Evolutionary conservation across 2,888 invertebrate species (phyloP).

Genomic region (Drosophila kuntzei): DNA sequence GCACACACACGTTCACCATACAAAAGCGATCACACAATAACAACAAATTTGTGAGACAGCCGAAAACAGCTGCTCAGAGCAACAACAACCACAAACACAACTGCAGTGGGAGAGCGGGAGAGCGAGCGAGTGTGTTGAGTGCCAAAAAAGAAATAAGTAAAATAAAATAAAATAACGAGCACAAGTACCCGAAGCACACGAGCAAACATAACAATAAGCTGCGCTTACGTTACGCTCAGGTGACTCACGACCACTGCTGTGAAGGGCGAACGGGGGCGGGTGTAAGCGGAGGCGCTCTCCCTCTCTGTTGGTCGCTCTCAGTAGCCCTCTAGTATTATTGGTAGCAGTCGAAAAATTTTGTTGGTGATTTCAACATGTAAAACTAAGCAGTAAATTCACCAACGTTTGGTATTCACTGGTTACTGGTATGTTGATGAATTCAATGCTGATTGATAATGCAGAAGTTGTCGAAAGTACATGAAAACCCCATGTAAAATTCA

Average conservation of each 20-base stretch:
- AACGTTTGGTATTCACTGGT: too few relatives aligned
- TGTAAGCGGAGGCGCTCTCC: constrained; percentile 37
- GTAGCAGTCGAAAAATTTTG: too few relatives aligned
- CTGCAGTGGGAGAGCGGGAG: constrained; percentile 29
- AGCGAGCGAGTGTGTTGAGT: constrained; percentile 27
- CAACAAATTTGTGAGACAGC: constrained; percentile 36
- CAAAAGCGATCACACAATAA: constrained; percentile 52
- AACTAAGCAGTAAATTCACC: too few relatives aligned
- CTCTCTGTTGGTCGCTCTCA: constrained; percentile 12
- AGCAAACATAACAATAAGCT: constrained; percentile 64
- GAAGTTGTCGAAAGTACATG: too few relatives aligned
- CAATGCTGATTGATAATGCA: too few relatives aligned
- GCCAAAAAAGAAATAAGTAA: constrained; percentile 41
- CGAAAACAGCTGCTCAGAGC: constrained; percentile 57
- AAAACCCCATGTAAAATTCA: too few relatives aligned
- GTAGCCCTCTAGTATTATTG: too few relatives aligned
- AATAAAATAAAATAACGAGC: constrained; percentile 42
- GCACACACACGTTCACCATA: constrained; percentile 35
- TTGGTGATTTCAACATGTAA: too few relatives aligned
- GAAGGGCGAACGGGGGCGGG: constrained; percentile 60
- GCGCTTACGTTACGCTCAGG: constrained; percentile 83
- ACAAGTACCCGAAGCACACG: constrained; percentile 46
- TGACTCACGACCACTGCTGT: constrained; percentile 74
- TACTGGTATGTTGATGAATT: too few relatives aligned
- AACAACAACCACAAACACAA: constrained; percentile 36